phyloP scores from a whole-genome alignment of 2,888 invertebrate species.

The Plemyria rubiginata region DNA sequence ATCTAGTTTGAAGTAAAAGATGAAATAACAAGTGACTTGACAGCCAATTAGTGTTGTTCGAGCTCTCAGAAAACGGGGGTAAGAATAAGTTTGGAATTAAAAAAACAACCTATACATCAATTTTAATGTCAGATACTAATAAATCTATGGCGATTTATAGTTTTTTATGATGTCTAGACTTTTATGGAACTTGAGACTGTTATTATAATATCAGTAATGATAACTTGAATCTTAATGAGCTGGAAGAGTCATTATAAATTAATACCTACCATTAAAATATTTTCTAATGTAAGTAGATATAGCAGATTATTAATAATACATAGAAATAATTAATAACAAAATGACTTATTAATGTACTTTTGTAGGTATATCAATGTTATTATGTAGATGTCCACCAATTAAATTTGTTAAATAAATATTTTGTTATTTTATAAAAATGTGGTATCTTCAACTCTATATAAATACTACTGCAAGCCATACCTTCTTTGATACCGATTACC shows the following conservation, averaged over 20 bases:
- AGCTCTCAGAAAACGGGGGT: too few relatives aligned
- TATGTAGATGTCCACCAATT: too few relatives aligned
- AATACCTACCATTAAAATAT: too few relatives aligned
- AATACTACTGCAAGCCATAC: slow-evolving; percentile 40
- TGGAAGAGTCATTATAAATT: neutral
- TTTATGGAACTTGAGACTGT: slow-evolving; percentile 2
- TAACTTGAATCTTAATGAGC: neutral
- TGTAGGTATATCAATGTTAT: too few relatives aligned
- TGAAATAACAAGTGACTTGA: too few relatives aligned
- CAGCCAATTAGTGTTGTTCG: too few relatives aligned
- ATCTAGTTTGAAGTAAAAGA: too few relatives aligned
- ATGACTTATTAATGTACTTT: too few relatives aligned
- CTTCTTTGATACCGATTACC: slow-evolving; percentile 52
- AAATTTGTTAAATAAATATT: neutral
- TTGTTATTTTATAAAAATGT: neutral
- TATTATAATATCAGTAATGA: neutral
- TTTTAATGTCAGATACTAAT: neutral
- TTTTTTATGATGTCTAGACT: slow-evolving; percentile 19
- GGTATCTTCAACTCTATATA: slow-evolving; percentile 49
- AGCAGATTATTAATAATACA: too few relatives aligned
- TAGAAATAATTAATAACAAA: too few relatives aligned
- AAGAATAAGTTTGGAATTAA: too few relatives aligned
- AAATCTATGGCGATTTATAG: slow-evolving; percentile 3
- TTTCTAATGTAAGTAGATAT: too few relatives aligned
- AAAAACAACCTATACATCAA: neutral